These are phyloP conservation scores for Urosaurus nigricauda DNA, from an alignment of 2,797 vertebrate species.

Conservation along the genomic window DNA sequence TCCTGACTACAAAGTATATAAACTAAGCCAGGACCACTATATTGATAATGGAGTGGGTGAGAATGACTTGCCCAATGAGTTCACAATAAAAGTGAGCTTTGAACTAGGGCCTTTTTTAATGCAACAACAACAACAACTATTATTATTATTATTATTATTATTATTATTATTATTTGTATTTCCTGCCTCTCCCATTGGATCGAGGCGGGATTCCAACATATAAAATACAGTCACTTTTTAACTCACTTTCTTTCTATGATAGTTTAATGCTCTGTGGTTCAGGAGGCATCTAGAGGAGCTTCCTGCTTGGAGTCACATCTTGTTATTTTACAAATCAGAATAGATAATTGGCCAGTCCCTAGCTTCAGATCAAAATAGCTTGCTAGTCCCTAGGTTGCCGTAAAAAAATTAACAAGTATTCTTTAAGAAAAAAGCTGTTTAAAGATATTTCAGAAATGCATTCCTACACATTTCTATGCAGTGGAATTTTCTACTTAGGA, in stretches of 20 bases:
- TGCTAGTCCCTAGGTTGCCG: background rate
- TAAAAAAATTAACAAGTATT: background rate
- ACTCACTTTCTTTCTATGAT: background rate
- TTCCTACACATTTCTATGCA: background rate
- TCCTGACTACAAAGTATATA: background rate
- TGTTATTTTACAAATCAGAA: background rate
- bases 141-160: too few relatives aligned
- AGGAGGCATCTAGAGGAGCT: background rate
- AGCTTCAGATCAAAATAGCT: too few relatives aligned
- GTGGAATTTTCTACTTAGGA: background rate
- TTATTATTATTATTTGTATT: too few relatives aligned
- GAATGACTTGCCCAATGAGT: background rate
- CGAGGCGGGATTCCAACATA: too few relatives aligned
- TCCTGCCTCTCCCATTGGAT: too few relatives aligned
- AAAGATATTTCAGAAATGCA: background rate
- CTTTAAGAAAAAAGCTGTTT: too few relatives aligned
- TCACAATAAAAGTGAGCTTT: background rate
- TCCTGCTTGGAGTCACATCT: background rate
- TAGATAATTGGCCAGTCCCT: too few relatives aligned
- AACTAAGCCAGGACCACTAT: background rate
- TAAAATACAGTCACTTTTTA: too few relatives aligned
- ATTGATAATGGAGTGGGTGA: background rate
- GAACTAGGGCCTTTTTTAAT: background rate
- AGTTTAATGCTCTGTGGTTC: background rate
- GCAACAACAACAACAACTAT: too few relatives aligned